Conservation (phyloP, 2,113 vertebrate species). For the Ranitomeya variabilis region DNA sequence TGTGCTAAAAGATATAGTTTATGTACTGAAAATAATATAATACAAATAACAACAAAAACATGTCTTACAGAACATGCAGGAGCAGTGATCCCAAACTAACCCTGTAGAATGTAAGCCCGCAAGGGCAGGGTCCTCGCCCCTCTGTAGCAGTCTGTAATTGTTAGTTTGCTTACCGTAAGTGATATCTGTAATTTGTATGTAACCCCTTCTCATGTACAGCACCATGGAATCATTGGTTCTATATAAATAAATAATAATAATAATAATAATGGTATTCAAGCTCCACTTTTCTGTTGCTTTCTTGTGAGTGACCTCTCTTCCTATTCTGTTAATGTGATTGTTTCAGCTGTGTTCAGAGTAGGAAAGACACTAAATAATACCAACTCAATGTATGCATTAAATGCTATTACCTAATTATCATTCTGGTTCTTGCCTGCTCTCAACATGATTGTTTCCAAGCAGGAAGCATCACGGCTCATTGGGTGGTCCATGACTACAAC, state of each 20-base stretch:
- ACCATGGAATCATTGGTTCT: too few relatives aligned
- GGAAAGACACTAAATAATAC: neutral
- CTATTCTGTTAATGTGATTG: neutral
- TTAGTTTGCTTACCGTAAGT: too few relatives aligned
- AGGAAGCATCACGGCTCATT: neutral
- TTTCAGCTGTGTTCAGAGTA: neutral
- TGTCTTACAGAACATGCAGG: neutral
- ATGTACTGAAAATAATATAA: neutral
- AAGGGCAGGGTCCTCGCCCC: too few relatives aligned
- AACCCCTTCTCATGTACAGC: too few relatives aligned
- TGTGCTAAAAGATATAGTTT: neutral
- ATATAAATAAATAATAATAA: too few relatives aligned
- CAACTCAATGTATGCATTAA: neutral
- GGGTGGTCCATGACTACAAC: conserved; percentile 12
- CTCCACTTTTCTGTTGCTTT: neutral
- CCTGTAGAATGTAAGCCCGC: too few relatives aligned
- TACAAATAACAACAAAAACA: neutral
- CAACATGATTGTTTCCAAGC: conserved; percentile 21
- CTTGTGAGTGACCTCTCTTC: neutral
- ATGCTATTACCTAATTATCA: conserved; percentile 20
- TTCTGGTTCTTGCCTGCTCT: conserved; percentile 6
- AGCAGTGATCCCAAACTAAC: neutral
- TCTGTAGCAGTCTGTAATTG: too few relatives aligned
- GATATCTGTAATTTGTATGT: too few relatives aligned
- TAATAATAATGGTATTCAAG: neutral